phyloP scores from a whole-genome alignment of 1,140 invertebrate genomes.

The Trinorchestia longiramus region DNA sequence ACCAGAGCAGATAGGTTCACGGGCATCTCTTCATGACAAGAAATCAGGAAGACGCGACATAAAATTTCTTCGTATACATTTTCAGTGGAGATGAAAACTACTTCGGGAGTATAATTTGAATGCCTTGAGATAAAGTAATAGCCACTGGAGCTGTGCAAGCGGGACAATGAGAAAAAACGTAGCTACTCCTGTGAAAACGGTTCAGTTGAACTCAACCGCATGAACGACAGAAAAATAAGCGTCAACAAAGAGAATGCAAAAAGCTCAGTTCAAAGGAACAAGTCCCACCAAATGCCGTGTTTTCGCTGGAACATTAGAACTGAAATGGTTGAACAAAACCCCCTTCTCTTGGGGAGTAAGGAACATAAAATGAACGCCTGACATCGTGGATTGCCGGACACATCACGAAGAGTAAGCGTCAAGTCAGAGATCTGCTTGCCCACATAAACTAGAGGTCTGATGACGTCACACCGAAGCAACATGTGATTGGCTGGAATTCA shows the following conservation, averaged over 20 bases:
- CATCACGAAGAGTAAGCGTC: not conserved
- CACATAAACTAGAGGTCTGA: not conserved
- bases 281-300: slow-evolving; percentile 11
- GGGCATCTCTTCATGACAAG: not conserved
- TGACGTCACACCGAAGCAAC: not conserved
- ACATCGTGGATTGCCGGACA: not conserved
- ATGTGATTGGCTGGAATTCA: not conserved
- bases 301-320: not conserved
- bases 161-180: not conserved
- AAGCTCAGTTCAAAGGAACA: not conserved
- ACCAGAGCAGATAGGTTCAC: not conserved
- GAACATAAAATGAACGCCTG: not conserved
- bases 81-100: not conserved
- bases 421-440: not conserved
- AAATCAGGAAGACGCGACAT: not conserved
- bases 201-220: not conserved
- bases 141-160: not conserved
- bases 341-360: not conserved
- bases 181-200: not conserved
- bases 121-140: not conserved
- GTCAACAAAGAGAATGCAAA: not conserved
- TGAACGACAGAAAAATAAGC: not conserved
- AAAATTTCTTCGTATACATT: no score
- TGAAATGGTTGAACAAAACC: not conserved
- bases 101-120: not conserved